Base-by-base conservation (phyloP, 1,140 invertebrate species). In the Anastrepha obliqua region DNA sequence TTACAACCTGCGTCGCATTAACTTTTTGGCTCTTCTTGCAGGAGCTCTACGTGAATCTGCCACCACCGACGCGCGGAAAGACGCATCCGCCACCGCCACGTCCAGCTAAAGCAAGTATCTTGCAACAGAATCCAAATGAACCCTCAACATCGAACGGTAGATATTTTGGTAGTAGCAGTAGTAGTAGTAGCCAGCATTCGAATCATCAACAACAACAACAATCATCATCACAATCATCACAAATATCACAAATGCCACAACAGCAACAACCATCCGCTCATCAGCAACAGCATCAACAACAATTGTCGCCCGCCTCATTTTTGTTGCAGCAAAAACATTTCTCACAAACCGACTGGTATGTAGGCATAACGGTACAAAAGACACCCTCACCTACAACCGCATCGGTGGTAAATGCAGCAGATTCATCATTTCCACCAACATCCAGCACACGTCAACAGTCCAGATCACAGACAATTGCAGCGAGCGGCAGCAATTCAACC, bases 21-120 rank as follows among this genome's bases (percentile, higher is more conserved):
- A 20, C 42, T 58, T 65, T n/a, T 60, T 78, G 62, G 13, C 15
- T 64, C 58, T 17, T 2, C 29, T 2, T 87, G 2, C 88, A 93
- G 92, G 92, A 92, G 88, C 92, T 93, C 89, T 93, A 93, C 90
- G 92, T 93, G 44, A 93, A 93, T 90, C 86, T 93, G 87, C 92
- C 92, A 87, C 91, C 92, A 8, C 91, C 92, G 86, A 90, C 91
- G 64, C 89, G 89, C 62, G 89, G 90, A 87, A 90, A 90, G 58
- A 90, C 91, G 42, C 91, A 91, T 20, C 90, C 90, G 78, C 92
- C 92, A 42, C 91, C 91, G 67, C 92, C 92, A 29, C 89, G 92
- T 55, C 92, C 92, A 78, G 91, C 92, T 89, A 93, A 93, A 93
- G 91, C 91, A 91, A 91, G 90, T 90, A 91, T 90, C 47, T 78